Evolutionary conservation across 1,140 invertebrate genomes (phyloP).

Genomic region (Drosophila quadrilineata): DNA sequence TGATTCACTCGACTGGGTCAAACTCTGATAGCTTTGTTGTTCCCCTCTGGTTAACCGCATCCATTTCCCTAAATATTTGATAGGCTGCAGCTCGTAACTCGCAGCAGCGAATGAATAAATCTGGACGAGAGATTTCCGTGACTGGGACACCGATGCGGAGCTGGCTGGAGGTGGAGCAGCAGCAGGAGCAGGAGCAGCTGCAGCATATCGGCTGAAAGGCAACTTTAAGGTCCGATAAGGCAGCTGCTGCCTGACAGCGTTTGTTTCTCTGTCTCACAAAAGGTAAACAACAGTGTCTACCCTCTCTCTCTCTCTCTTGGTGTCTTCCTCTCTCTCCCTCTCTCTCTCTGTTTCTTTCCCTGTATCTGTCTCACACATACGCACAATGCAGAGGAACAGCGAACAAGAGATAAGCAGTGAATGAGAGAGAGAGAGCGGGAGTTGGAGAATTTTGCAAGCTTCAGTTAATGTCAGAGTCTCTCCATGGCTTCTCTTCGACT

Average conservation of each 20-base stretch:
- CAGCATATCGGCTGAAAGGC: neutral
- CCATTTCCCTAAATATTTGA: slow-evolving; percentile 29
- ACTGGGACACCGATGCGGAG: slow-evolving; percentile 5
- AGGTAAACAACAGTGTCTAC: slow-evolving; percentile 22
- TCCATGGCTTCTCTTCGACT: neutral
- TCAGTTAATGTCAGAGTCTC: neutral
- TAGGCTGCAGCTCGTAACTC: slow-evolving; percentile 32
- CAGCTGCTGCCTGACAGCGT: neutral
- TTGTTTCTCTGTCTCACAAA: slow-evolving; percentile 8
- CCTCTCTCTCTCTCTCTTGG: neutral
- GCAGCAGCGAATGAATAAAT: slow-evolving; percentile 25
- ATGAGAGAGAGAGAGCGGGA: neutral
- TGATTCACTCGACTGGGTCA: slow-evolving; percentile 16
- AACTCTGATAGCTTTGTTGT: neutral
- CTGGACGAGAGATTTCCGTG: slow-evolving; percentile 28
- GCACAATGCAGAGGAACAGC: slow-evolving; percentile 8
- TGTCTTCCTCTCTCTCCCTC: neutral
- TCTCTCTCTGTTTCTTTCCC: neutral
- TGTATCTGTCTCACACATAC: neutral
- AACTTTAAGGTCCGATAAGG: slow-evolving; percentile 12
- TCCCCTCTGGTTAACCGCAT: neutral
- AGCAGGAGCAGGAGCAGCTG: neutral
- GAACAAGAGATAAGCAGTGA: neutral
- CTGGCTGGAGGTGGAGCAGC: too few species aligned
- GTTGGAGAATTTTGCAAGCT: too few species aligned